A percentile compares a stretch with the other conserved stretches of the same genome.
Conservation (phyloP, 92 coral and sea anemone genomes). For the Nematostella vectensis region DNA sequence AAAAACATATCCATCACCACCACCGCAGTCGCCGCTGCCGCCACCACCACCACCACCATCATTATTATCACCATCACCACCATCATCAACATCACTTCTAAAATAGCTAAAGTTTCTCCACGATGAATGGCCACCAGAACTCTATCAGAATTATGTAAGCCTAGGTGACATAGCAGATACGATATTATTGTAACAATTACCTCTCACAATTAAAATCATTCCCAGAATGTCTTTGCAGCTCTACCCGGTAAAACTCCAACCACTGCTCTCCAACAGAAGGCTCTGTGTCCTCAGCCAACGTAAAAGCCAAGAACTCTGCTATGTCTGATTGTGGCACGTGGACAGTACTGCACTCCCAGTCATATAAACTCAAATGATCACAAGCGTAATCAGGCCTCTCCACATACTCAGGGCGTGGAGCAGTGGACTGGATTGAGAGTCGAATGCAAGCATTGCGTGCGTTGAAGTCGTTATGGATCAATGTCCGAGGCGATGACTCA, state of each 20-base stretch:
- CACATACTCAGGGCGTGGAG: background rate
- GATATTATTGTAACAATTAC: background rate
- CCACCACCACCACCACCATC: too few relatives aligned
- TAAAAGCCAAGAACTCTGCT: constrained; percentile 49
- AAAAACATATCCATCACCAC: too few relatives aligned
- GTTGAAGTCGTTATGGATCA: constrained; percentile 49
- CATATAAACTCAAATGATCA: constrained; percentile 25
- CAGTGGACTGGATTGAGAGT: background rate
- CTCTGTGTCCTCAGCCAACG: constrained; percentile 30
- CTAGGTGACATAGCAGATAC: too few relatives aligned
- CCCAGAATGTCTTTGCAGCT: constrained; percentile 30
- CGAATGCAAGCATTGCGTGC: constrained; percentile 56
- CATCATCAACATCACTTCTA: too few relatives aligned
- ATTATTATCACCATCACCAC: too few relatives aligned
- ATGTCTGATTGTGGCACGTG: constrained; percentile 59
- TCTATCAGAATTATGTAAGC: background rate
- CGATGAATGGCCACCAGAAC: background rate
- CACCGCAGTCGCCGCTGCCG: too few relatives aligned
- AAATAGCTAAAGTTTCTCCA: background rate
- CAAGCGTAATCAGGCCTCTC: background rate
- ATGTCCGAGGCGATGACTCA: constrained; percentile 44
- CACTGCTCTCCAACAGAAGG: constrained; percentile 22
- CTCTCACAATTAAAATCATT: constrained; percentile 18
- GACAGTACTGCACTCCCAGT: constrained; percentile 50
- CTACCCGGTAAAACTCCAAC: constrained; percentile 27